Evolutionary conservation across 2,888 invertebrate species (phyloP).

Genomic region (Agelastica alni): DNA sequence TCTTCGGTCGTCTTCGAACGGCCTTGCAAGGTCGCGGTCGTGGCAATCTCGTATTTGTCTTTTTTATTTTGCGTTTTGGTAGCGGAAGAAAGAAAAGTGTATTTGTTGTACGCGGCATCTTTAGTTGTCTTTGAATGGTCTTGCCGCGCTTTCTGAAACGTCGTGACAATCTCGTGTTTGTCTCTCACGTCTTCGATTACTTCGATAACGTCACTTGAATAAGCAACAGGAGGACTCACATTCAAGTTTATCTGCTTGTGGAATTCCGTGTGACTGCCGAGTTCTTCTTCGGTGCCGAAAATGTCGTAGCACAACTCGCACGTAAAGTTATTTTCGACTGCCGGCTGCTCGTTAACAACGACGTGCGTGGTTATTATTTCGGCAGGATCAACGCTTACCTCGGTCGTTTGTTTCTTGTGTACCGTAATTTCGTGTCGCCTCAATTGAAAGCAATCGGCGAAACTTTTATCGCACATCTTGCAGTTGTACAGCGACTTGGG

Average conservation of each 20-base stretch:
- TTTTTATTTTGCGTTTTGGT: background rate
- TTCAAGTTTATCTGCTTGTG: constrained; percentile 31
- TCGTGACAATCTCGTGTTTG: constrained; percentile 23
- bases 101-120: constrained; percentile 1
- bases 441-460: constrained; percentile 39
- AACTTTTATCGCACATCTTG: constrained; percentile 30
- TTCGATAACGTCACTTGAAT: constrained; percentile 21
- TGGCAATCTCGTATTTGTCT: no score
- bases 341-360: background rate
- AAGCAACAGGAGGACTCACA: constrained; percentile 1
- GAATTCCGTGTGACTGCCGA: constrained; percentile 38
- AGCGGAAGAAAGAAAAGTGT: background rate
- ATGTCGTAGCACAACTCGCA: constrained; percentile 45
- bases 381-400: background rate
- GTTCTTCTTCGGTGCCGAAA: constrained; percentile 38
- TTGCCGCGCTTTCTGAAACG: constrained; percentile 21
- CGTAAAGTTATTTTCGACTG: constrained; percentile 42
- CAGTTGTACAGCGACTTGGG: constrained; percentile 31
- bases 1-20: no score
- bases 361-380: constrained; percentile 6
- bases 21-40: no score
- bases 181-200: constrained; percentile 22
- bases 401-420: constrained; percentile 23
- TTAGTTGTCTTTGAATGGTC: background rate
- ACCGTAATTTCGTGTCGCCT: constrained; percentile 34